Conservation (phyloP, 2,113 vertebrate species). For the Hiodon tergisus region DNA sequence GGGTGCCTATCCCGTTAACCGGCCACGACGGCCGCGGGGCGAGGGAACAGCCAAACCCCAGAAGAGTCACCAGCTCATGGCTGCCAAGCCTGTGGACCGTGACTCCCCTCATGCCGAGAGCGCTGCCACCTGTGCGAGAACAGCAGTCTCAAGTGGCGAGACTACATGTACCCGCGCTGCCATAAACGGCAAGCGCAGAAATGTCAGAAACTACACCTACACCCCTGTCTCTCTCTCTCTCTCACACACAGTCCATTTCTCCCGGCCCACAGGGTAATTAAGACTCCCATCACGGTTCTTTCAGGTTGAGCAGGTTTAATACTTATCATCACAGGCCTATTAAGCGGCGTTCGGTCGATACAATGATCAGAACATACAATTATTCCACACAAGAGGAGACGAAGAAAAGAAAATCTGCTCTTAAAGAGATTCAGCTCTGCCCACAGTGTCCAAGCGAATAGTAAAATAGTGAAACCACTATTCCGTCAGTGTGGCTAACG, state of each 20-base stretch:
- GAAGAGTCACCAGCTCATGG: too few species aligned
- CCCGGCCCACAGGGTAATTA: slow-evolving; percentile 36
- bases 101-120: too few species aligned
- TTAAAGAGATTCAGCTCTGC: slow-evolving; percentile 3
- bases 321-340: slow-evolving; percentile 63
- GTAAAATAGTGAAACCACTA: slow-evolving; percentile 10
- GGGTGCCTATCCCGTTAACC: too few species aligned
- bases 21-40: too few species aligned
- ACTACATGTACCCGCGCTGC: not conserved
- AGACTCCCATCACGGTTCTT: slow-evolving; percentile 55
- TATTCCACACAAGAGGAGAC: slow-evolving; percentile 39
- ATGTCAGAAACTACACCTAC: not conserved
- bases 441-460: not conserved
- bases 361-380: slow-evolving; percentile 52
- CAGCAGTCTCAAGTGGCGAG: too few species aligned
- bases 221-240: not conserved
- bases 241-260: not conserved
- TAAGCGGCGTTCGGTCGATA: slow-evolving; percentile 60
- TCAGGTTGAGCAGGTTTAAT: slow-evolving; percentile 63
- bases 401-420: slow-evolving; percentile 7
- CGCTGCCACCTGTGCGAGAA: too few species aligned
- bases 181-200: not conserved
- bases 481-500: not conserved
- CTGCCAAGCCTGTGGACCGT: too few species aligned
- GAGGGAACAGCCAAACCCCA: too few species aligned